These are phyloP conservation scores for Callocephalon fimbriatum DNA, from an alignment of 2,113 vertebrate genomes.

Conservation along the genomic window DNA sequence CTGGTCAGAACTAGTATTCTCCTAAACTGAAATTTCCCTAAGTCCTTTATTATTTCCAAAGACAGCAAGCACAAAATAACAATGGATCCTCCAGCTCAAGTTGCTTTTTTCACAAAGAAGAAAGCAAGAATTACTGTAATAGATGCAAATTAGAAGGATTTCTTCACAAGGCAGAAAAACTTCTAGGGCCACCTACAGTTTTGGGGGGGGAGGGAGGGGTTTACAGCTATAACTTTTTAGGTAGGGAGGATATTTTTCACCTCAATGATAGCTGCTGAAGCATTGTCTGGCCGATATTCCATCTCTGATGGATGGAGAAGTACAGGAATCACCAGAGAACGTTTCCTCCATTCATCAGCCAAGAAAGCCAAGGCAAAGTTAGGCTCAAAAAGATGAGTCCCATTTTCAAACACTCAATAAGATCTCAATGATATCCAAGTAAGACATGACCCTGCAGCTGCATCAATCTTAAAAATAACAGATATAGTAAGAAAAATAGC, in stretches of 20 bases:
- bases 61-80: background rate
- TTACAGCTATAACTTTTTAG: background rate
- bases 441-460: background rate
- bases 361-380: background rate
- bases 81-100: background rate
- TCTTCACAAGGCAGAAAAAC: background rate
- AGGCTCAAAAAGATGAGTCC: background rate
- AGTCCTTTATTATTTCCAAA: background rate
- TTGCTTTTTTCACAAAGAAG: background rate
- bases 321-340: background rate
- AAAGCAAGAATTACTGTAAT: background rate
- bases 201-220: background rate
- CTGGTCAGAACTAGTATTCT: background rate
- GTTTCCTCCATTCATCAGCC: background rate
- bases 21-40: background rate
- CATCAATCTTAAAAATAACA: background rate
- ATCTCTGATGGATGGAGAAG: background rate
- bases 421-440: accelerated
- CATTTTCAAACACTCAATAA: accelerated
- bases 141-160: background rate
- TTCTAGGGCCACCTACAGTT: background rate
- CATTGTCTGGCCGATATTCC: background rate
- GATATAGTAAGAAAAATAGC: background rate
- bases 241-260: background rate
- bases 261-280: background rate